Base-by-base conservation (phyloP, 2,888 invertebrate genomes). In the Cheilosia grossa region DNA sequence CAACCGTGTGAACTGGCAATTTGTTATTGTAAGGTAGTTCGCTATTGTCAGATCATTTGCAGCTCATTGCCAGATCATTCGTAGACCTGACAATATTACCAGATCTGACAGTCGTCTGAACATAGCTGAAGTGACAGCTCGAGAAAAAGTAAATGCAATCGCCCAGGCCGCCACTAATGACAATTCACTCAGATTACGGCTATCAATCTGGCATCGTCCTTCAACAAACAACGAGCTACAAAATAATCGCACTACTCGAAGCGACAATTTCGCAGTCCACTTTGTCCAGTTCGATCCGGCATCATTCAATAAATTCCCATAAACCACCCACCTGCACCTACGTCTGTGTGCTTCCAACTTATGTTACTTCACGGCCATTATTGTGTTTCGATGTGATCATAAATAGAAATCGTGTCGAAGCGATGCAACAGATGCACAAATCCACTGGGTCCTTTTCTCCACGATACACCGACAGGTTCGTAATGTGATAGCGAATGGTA, bases 381-480 rank as follows among this genome's bases (percentile, higher is more conserved):
- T 74, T 67, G 72, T 58, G 56, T 19, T 72, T n/a, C 63, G 30
- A 24, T 72, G 64, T 58, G 79, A 79, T 72, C 79, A 51, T 79
- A 79, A 72, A 79, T 72, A 72, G 42, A 70, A 73, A 37, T 53
- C 49, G 53, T 59, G 59, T 66, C 49, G 33, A 49, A 27, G 27
- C 40, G 42, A 47, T 56, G 81, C 81, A 81, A 69, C 74, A 81
- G 67, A 61, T 81, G 74, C 67, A 40, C 69, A 74, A 63, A 19
- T 81, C 61, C 81, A 51, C 6, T 13, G 61, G 54, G 61, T 61
- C 19, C 80, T 49, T 44, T 72, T 37, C 70, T 61, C 27, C 53
- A 53, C 13, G 58, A 49, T 51, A 15, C 63, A 42, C 44, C 42
- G 13, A 44, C 77, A 49, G 42, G 42, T 42, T 66, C 66, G 66